These are phyloP conservation scores for Muricea muricata DNA, from an alignment of 92 coral and sea anemone genomes.

Conservation along the genomic window DNA sequence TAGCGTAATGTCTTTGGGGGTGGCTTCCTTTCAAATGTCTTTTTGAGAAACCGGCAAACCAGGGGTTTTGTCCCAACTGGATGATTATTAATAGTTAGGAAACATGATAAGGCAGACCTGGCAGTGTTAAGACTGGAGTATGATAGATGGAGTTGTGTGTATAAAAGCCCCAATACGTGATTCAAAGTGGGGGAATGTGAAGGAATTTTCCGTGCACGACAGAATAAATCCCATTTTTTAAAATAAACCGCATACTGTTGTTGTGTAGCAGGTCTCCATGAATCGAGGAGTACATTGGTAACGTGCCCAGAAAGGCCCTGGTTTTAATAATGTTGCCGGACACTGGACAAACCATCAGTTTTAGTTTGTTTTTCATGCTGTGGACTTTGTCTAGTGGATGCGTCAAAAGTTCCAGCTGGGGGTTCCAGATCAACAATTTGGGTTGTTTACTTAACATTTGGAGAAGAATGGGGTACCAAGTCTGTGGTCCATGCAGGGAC, in stretches of 20 bases:
- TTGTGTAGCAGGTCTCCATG: constrained; percentile 62
- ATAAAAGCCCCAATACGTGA: no score
- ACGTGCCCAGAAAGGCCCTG: constrained; percentile 52
- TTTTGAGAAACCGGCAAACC: constrained; percentile 50
- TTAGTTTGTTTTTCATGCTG: no score
- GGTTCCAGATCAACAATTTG: constrained; percentile 51
- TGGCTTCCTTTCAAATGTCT: constrained; percentile 66
- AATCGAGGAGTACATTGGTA: constrained; percentile 62
- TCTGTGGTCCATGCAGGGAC: constrained; percentile 60
- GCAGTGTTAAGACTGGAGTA: no score
- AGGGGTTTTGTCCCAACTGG: no score
- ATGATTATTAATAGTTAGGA: no score
- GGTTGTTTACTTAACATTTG: constrained; percentile 46
- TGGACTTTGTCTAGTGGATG: constrained; percentile 54
- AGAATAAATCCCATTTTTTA: constrained; percentile 51
- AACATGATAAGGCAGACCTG: no score
- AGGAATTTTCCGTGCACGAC: constrained; percentile 61
- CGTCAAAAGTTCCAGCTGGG: constrained; percentile 37
- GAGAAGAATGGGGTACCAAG: constrained; percentile 47
- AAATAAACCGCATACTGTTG: constrained; percentile 57
- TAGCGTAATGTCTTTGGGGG: constrained; percentile 49
- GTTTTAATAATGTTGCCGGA: constrained; percentile 55
- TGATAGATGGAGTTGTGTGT: no score
- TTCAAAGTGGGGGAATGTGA: no score
- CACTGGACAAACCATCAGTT: no score